Conservation (phyloP, 2,113 vertebrate species). For the Malurus elegans region DNA sequence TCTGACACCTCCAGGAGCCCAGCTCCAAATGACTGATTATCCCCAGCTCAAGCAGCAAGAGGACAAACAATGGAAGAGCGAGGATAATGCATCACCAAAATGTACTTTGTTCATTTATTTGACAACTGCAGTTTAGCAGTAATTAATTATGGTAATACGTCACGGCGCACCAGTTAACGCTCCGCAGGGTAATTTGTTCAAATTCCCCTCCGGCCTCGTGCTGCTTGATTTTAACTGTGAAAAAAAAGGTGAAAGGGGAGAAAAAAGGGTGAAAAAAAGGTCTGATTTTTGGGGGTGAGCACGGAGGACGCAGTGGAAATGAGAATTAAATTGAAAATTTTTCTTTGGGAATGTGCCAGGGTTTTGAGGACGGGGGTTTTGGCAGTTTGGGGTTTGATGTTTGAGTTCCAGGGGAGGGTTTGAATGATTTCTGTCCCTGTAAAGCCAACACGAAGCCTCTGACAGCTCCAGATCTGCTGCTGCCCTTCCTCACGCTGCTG, state of each 20-base stretch:
- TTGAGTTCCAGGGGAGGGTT: too few species aligned
- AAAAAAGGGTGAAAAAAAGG: too few species aligned
- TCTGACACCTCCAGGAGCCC: background rate
- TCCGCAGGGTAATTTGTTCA: constrained; percentile 10
- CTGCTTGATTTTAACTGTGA: background rate
- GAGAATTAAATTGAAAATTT: too few species aligned
- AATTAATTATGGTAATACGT: constrained; percentile 56
- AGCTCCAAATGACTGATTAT: background rate
- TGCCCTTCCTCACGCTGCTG: too few species aligned
- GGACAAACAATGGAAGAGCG: constrained; percentile 33
- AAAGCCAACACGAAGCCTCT: too few species aligned
- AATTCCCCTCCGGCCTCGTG: background rate
- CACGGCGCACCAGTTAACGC: background rate
- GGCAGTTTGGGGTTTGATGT: too few species aligned
- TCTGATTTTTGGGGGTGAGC: background rate
- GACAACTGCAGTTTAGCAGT: constrained; percentile 42
- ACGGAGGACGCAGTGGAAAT: background rate
- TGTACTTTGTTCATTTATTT: constrained; percentile 28
- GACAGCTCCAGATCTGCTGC: too few species aligned
- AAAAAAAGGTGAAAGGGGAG: too few species aligned
- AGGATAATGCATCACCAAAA: constrained; percentile 30
- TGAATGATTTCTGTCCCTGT: too few species aligned
- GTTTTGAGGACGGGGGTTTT: too few species aligned
- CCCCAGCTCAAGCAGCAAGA: constrained; percentile 1
- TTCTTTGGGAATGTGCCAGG: too few species aligned